Evolutionary conservation across 2,113 vertebrate genomes (phyloP).

Genomic region (Eupsittula cactorum): DNA sequence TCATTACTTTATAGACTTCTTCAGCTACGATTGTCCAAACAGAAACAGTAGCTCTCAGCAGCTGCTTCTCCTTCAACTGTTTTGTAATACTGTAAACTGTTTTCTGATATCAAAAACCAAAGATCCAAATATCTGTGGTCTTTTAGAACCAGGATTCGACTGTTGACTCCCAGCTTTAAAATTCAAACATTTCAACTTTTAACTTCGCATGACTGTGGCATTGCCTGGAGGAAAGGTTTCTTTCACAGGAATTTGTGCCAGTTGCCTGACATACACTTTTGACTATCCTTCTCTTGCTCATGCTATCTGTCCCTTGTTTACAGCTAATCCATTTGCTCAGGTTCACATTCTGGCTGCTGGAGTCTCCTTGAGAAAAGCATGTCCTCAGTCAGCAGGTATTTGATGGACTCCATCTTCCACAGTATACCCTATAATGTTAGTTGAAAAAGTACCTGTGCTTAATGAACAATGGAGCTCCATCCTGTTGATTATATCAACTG

Average conservation of each 20-base stretch:
- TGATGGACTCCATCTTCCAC: not conserved
- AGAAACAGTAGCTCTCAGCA: not conserved
- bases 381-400: not conserved
- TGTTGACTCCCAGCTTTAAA: not conserved
- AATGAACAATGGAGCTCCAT: not conserved
- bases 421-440: not conserved
- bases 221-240: not conserved
- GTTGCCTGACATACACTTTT: not conserved
- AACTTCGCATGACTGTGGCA: not conserved
- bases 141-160: not conserved
- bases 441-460: not conserved
- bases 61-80: not conserved
- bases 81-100: not conserved
- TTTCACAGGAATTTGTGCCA: not conserved
- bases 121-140: not conserved
- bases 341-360: not conserved
- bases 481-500: not conserved
- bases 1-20: not conserved
- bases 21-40: not conserved
- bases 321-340: not conserved
- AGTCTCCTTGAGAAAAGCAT: not conserved
- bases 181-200: not conserved
- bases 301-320: not conserved
- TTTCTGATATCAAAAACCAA: not conserved
- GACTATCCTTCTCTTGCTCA: not conserved